A percentile compares a stretch with the other conserved stretches of the same genome.
phyloP scores from a whole-genome alignment of 1,140 invertebrate species.

The Listronotus bonariensis region DNA sequence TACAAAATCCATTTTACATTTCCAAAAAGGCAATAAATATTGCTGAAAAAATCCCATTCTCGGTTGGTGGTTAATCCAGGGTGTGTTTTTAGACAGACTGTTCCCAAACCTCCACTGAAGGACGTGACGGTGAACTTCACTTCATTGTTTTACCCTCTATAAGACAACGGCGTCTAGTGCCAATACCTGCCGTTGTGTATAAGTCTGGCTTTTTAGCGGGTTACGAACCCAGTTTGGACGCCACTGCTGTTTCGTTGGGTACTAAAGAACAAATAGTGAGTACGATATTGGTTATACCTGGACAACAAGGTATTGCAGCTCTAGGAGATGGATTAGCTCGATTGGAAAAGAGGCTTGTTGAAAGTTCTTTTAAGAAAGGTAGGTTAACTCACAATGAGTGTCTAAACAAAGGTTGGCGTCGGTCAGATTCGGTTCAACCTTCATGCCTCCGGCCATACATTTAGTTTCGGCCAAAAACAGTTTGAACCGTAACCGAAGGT shows the following conservation, averaged over 20 bases:
- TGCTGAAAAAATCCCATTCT: too few species aligned
- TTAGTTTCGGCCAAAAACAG: too few species aligned
- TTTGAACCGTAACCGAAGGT: too few species aligned
- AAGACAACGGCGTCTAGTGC: constrained; percentile 75
- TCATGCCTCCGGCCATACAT: too few species aligned
- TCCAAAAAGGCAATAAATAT: too few species aligned
- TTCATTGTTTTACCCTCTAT: constrained; percentile 80
- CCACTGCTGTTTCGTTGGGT: constrained; percentile 76
- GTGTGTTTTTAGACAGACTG: constrained; percentile 73
- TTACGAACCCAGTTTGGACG: constrained; percentile 80
- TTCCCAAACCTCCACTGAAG: constrained; percentile 67
- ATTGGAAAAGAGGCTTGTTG: constrained; percentile 70
- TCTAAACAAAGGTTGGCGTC: too few species aligned
- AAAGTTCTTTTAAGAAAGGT: constrained; percentile 66
- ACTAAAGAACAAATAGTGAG: constrained; percentile 72
- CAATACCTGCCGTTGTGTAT: constrained; percentile 80
- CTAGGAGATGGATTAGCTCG: constrained; percentile 75
- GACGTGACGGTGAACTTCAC: constrained; percentile 81
- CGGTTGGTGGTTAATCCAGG: too few species aligned
- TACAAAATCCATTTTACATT: too few species aligned
- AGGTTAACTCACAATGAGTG: neutral
- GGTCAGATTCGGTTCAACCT: too few species aligned
- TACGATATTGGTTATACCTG: constrained; percentile 77
- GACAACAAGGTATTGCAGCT: constrained; percentile 62
- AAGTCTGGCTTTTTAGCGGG: constrained; percentile 76